A percentile compares a stretch with the other conserved stretches of the same genome.
These are phyloP conservation scores for Phortica variegata DNA, from an alignment of 1,140 invertebrate species.

Conservation along the genomic window DNA sequence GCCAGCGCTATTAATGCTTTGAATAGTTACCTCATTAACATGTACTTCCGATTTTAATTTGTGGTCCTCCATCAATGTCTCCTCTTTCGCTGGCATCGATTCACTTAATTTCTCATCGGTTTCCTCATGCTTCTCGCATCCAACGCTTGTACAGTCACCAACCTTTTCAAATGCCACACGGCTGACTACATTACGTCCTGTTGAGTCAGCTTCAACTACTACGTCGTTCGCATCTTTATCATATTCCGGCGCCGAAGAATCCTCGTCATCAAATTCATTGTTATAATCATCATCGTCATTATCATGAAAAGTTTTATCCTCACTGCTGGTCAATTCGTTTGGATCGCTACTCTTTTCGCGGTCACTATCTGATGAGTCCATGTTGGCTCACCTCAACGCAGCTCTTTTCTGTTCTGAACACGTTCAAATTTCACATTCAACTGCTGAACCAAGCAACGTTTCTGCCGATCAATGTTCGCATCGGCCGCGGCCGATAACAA, in stretches of 20 bases:
- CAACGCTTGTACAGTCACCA: no score
- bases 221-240: slow-evolving; percentile 10
- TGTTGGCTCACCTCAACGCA: slow-evolving; percentile 6
- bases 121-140: not conserved
- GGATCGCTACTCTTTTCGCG: slow-evolving; percentile 47
- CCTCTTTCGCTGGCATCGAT: not conserved
- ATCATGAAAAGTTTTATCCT: slow-evolving; percentile 42
- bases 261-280: slow-evolving; percentile 13
- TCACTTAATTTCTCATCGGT: slow-evolving; percentile 1
- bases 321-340: slow-evolving; percentile 40
- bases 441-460: no score
- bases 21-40: no score
- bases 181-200: not conserved
- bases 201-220: not conserved
- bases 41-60: no score
- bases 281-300: slow-evolving; percentile 21
- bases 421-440: no score
- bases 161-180: no score
- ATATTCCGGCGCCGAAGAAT: slow-evolving; percentile 25
- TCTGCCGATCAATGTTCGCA: no score
- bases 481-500: no score
- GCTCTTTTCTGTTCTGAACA: no score
- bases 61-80: slow-evolving; percentile 10
- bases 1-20: no score
- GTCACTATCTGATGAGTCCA: slow-evolving; percentile 29